Evolutionary conservation across 2,113 vertebrate species (phyloP).

Genomic region (Phaetusa simplex): DNA sequence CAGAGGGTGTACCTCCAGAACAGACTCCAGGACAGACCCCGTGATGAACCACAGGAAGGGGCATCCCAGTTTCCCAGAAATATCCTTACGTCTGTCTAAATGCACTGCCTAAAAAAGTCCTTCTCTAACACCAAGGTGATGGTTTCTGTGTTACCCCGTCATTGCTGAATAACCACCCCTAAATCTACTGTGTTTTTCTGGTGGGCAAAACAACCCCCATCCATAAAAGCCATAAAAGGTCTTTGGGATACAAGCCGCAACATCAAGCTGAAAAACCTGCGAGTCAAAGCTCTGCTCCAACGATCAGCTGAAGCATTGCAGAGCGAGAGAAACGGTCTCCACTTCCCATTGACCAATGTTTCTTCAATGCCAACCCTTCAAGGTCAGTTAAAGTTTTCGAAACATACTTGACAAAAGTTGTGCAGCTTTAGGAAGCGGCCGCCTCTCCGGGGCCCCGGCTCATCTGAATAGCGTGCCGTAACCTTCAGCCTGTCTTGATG

Average conservation of each 20-base stretch:
- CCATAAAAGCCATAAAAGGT: not conserved
- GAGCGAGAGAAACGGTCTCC: not conserved
- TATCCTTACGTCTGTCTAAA: not conserved
- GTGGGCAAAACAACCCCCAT: not conserved
- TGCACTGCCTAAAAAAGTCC: not conserved
- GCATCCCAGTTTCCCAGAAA: not conserved
- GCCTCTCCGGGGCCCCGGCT: not conserved
- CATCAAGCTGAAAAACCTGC: not conserved
- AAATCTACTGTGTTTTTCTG: not conserved
- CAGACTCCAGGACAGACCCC: not conserved
- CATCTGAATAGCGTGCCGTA: rapidly evolving
- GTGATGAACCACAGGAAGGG: not conserved
- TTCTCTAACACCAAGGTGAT: not conserved
- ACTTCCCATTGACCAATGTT: not conserved
- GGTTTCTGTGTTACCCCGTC: not conserved
- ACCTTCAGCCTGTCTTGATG: constrained; percentile 24
- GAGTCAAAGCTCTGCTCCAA: not conserved
- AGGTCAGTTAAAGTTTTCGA: constrained; percentile 3
- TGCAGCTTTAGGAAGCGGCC: not conserved
- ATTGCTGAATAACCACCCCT: not conserved
- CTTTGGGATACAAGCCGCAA: not conserved
- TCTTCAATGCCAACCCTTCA: not conserved
- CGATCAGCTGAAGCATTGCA: not conserved
- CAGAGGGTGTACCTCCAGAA: not conserved
- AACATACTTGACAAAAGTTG: not conserved